phyloP scores from a whole-genome alignment of 1,140 invertebrate species.

The Diorhabda sublineata region DNA sequence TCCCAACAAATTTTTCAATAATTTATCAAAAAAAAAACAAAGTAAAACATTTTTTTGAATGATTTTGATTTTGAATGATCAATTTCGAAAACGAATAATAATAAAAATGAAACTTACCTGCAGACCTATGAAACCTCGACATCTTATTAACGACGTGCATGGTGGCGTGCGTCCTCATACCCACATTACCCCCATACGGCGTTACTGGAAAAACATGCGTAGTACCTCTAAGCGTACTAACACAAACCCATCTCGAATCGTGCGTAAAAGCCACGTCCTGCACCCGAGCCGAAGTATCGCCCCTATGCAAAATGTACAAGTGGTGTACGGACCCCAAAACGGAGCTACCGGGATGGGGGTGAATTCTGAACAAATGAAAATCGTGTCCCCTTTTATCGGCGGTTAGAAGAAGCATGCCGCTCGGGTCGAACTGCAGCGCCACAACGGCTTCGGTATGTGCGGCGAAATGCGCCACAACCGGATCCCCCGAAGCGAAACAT shows the following conservation, averaged over 20 bases:
- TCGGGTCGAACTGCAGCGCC: constrained; percentile 86
- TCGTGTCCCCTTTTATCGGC: constrained; percentile 92
- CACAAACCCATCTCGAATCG: constrained; percentile 93
- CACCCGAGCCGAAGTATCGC: constrained; percentile 78
- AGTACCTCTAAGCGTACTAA: constrained; percentile 91
- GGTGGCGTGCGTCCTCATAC: constrained; percentile 87
- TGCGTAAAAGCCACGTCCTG: constrained; percentile 84
- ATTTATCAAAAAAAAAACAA: too few relatives aligned
- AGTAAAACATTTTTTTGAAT: too few relatives aligned
- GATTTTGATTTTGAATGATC: too few relatives aligned
- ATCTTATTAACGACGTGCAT: constrained; percentile 91
- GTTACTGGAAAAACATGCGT: constrained; percentile 97
- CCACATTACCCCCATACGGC: constrained; percentile 91
- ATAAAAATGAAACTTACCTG: constrained; percentile 50
- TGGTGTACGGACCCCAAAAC: constrained; percentile 90
- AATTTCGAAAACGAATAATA: background rate
- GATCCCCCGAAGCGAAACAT: constrained; percentile 46
- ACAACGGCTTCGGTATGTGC: constrained; percentile 90
- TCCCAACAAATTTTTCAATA: too few relatives aligned
- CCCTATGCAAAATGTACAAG: constrained; percentile 89
- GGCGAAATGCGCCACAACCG: constrained; percentile 88
- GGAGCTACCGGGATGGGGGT: constrained; percentile 86
- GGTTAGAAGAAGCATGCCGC: constrained; percentile 86
- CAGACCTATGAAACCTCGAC: constrained; percentile 91
- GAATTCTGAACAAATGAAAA: constrained; percentile 93